Evolutionary conservation across 1,140 invertebrate species (phyloP).

Genomic region (Drosophila watanabei): DNA sequence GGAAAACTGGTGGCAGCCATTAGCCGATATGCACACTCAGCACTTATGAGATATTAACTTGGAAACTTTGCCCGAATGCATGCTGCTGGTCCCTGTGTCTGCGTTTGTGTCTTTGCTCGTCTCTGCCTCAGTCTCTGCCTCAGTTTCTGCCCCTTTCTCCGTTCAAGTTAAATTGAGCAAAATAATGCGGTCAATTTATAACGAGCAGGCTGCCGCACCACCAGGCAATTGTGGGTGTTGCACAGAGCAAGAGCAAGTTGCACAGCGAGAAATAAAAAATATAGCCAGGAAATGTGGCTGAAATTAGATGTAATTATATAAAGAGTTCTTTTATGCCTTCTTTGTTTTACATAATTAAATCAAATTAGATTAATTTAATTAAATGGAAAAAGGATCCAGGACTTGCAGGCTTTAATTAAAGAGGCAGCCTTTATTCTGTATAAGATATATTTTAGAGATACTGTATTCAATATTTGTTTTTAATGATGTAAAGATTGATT

Average conservation of each 20-base stretch:
- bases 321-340: background rate
- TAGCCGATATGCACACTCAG: slow-evolving; percentile 68
- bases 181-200: slow-evolving; percentile 84
- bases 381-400: no score
- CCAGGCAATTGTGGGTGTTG: slow-evolving; percentile 47
- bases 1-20: slow-evolving; percentile 57
- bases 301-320: background rate
- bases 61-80: slow-evolving; percentile 67
- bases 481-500: no score
- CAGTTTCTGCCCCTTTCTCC: background rate
- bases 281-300: background rate
- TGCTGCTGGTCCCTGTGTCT: slow-evolving; percentile 1
- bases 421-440: no score
- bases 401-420: no score
- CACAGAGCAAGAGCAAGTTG: slow-evolving; percentile 9
- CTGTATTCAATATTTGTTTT: no score
- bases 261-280: slow-evolving; percentile 12
- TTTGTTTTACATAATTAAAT: background rate
- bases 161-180: slow-evolving; percentile 80
- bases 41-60: slow-evolving; percentile 82
- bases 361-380: no score
- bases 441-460: no score
- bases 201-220: slow-evolving; percentile 51
- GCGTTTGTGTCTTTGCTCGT: slow-evolving; percentile 24
- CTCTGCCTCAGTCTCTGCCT: background rate